Conservation (phyloP, 1,140 invertebrate species). For the Pristionchus pacificus region DNA sequence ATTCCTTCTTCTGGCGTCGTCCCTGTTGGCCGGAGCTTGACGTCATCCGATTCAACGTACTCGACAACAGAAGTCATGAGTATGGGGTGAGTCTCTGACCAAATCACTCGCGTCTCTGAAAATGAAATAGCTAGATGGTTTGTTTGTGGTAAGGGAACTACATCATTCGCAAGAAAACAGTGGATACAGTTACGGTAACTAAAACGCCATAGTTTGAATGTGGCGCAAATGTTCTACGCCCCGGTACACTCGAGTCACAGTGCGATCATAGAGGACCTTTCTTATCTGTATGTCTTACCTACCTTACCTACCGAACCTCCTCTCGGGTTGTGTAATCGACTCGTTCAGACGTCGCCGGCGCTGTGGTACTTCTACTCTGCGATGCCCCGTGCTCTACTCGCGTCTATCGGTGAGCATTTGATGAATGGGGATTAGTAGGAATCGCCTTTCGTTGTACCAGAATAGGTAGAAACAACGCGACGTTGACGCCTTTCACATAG, state of each 20-base stretch:
- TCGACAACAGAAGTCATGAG: conserved; percentile 87
- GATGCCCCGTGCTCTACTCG: conserved; percentile 78
- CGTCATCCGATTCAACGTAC: conserved; percentile 90
- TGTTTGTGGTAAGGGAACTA: neutral
- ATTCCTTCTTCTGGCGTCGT: conserved; percentile 88
- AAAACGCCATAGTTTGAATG: neutral
- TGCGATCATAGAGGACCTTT: neutral
- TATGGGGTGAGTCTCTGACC: conserved; percentile 86
- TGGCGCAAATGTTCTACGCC: neutral
- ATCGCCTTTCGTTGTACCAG: too few relatives aligned
- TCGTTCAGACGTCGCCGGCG: conserved; percentile 76
- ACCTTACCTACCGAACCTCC: too few relatives aligned
- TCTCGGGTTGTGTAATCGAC: too few relatives aligned
- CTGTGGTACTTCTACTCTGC: conserved; percentile 98
- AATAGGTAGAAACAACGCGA: too few relatives aligned
- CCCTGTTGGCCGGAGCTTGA: conserved; percentile 93
- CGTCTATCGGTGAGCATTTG: too few relatives aligned
- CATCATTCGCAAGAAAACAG: neutral
- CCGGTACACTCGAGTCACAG: neutral
- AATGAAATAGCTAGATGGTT: conserved; percentile 11
- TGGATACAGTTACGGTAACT: neutral
- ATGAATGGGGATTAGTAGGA: too few relatives aligned
- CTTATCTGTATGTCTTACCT: too few relatives aligned
- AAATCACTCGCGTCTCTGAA: conserved; percentile 15
- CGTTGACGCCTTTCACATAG: too few relatives aligned